Evolutionary conservation across 2,113 vertebrate species (phyloP), one percentile per base, ranked within the genome.

Genomic region (Nyctibius bracteatus): DNA sequence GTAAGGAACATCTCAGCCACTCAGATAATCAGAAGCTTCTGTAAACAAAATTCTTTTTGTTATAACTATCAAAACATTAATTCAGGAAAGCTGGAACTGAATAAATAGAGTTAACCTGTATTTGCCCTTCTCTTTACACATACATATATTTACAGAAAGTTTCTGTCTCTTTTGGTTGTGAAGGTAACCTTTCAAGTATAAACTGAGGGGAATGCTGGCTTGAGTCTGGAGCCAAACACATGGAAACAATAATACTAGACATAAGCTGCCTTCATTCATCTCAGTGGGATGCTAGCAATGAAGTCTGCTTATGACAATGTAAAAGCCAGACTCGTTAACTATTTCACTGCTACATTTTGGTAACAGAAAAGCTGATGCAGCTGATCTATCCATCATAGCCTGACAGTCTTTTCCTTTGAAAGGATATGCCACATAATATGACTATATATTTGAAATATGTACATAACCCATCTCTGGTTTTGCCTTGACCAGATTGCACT

Each of bases 201-300:
- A 96, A 96, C 94, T 79, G 86, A 95, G 70, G 96, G 95, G 91
- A 94, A 95, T 86, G 95, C 94, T 96, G 94, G 95, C 94, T 94
- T 79, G 66, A 85, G 92, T 91, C 95, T 95, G 96, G 92, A 96
- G 96, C 96, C 96, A 96, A 96, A 96, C 96, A 97, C 95, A 97
- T 97, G 96, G 96, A 97, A 97, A 97, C 96, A 96, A 97, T 97
- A 97, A 96, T 81, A 92, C 91, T 35, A 97, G 96, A 96, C 92
- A 96, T 96, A 93, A 96, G 92, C 94, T 97, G 94, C 94, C 94
- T 96, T 96, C 95, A 94, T 97, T 97, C 95, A 95, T 96, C 96
- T 97, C 96, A 94, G 96, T 93, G 91, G 96, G 96, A 96, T 81
- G 81, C 86, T 92, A 96, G 96, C 88, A 94, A 89, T 91, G 95